phyloP scores from a whole-genome alignment of 2,797 vertebrate genomes.

The Macroramphosus scolopax region DNA sequence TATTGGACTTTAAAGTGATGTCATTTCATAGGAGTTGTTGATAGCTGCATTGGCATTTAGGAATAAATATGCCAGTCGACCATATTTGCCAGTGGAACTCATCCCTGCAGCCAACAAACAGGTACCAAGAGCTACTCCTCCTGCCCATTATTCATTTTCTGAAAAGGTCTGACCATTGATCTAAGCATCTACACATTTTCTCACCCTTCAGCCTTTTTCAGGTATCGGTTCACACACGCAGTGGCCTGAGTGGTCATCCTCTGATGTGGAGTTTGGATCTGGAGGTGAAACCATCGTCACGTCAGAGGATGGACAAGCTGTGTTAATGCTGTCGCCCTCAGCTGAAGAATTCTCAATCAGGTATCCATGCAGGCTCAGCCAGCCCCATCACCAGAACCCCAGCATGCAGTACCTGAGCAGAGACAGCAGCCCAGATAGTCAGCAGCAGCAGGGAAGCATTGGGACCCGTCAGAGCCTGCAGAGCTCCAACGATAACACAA shows the following conservation, averaged over 20 bases:
- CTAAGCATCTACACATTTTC: background rate
- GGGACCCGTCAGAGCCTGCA: conserved; percentile 20
- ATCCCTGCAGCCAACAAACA: conserved; percentile 74
- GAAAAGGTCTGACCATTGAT: too few relatives aligned
- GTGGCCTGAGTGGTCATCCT: conserved; percentile 75
- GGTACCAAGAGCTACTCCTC: conserved; percentile 60
- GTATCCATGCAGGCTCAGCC: conserved; percentile 84
- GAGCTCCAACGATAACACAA: conserved; percentile 5
- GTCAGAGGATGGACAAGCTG: conserved; percentile 80
- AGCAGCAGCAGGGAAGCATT: conserved; percentile 19
- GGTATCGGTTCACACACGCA: conserved; percentile 70
- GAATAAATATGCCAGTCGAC: conserved; percentile 80
- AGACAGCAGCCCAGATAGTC: conserved; percentile 30
- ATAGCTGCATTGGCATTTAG: conserved; percentile 83
- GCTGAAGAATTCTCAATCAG: conserved; percentile 83
- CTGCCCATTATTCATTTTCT: background rate
- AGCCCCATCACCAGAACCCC: conserved; percentile 26
- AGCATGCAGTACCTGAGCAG: conserved; percentile 3
- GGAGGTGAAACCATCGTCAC: conserved; percentile 70
- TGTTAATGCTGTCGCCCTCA: conserved; percentile 76
- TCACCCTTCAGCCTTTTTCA: conserved; percentile 46
- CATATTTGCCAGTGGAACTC: conserved; percentile 83
- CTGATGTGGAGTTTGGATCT: conserved; percentile 43
- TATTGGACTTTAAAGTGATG: background rate
- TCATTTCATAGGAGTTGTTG: conserved; percentile 73